These are phyloP conservation scores for Gymnobelideus leadbeateri DNA, from an alignment of 2,113 vertebrate genomes.

Conservation along the genomic window DNA sequence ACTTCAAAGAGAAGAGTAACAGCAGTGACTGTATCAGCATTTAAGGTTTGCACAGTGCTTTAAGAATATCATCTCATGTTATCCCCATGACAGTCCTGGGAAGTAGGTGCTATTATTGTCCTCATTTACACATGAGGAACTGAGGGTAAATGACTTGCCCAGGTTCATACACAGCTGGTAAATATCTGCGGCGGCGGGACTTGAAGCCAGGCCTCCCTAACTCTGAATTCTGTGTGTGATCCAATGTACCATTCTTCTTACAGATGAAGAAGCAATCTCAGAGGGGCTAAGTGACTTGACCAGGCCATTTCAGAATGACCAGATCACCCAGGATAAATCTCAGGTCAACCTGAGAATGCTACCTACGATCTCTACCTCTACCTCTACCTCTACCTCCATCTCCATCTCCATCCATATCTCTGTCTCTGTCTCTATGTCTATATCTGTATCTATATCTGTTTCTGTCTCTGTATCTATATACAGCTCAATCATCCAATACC, in stretches of 20 bases:
- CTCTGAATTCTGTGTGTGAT: neutral
- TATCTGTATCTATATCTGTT: no score
- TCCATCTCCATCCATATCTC: no score
- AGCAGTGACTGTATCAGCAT: neutral
- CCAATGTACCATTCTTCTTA: neutral
- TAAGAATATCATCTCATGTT: neutral
- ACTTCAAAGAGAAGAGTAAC: neutral
- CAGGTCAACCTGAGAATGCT: neutral
- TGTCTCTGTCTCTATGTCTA: no score
- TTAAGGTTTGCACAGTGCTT: neutral
- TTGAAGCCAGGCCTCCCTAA: neutral
- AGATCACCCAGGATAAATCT: neutral
- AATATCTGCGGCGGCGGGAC: neutral
- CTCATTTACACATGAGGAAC: neutral
- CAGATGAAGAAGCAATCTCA: neutral
- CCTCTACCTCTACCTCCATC: no score
- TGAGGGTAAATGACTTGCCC: neutral
- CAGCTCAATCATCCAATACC: no score
- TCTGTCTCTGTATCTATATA: no score
- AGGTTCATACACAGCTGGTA: neutral
- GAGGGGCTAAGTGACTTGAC: neutral
- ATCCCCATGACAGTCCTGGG: neutral
- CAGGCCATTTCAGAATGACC: neutral
- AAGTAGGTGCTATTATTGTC: neutral
- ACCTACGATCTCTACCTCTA: no score